These are phyloP conservation scores for Coturnix japonica DNA, from an alignment of 2,113 vertebrate genomes.

Conservation along the genomic window DNA sequence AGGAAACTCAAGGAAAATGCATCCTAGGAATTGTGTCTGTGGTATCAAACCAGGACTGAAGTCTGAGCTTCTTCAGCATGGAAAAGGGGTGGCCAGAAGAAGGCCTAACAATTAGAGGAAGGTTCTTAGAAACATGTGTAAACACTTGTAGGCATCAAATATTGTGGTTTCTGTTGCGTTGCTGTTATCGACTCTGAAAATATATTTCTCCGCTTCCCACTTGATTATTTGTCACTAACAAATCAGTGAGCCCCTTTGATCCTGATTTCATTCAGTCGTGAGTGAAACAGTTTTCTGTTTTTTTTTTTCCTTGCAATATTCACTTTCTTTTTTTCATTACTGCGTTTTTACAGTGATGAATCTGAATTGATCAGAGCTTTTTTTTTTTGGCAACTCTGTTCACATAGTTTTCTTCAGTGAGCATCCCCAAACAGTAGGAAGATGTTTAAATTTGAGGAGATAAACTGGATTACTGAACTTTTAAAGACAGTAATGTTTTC, in stretches of 20 bases:
- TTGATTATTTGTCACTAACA: slow-evolving; percentile 1
- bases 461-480: background rate
- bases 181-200: background rate
- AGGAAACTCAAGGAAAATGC: background rate
- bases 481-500: background rate
- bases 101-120: background rate
- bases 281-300: background rate
- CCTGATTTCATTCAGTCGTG: background rate
- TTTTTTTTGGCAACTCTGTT: background rate
- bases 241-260: background rate
- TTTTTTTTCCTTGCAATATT: background rate
- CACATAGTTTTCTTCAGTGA: background rate
- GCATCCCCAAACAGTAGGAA: background rate
- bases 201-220: background rate
- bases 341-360: background rate
- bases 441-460: background rate
- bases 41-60: background rate
- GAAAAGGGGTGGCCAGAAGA: background rate
- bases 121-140: background rate
- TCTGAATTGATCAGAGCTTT: background rate
- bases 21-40: background rate
- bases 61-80: background rate
- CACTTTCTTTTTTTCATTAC: background rate
- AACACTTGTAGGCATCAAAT: background rate
- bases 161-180: background rate